Percentiles rank a stretch among this genome's conserved stretches.
Evolutionary conservation across 2,888 invertebrate species (phyloP).

Genomic region (Clunio marinus): DNA sequence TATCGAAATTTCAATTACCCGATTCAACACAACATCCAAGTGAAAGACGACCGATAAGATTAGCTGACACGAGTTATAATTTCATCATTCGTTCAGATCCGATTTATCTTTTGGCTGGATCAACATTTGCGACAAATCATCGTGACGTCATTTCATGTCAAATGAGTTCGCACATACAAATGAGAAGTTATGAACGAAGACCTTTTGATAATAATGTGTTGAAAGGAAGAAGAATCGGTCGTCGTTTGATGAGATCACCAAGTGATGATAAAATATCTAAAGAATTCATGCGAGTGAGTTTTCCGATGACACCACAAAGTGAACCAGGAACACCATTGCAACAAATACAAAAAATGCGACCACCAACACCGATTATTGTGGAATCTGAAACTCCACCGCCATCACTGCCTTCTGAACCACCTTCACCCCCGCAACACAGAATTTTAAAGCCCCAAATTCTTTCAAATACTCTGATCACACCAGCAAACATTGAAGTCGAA

Average conservation of each 20-base stretch:
- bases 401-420: not conserved
- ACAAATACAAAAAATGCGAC: not conserved
- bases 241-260: not conserved
- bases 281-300: not conserved
- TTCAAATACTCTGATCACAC: not conserved
- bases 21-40: slow-evolving; percentile 24
- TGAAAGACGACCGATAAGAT: not conserved
- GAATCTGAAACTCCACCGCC: slow-evolving; percentile 8
- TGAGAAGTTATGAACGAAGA: not conserved
- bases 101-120: slow-evolving; percentile 20
- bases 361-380: not conserved
- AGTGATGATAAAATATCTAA: not conserved
- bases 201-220: slow-evolving; percentile 31
- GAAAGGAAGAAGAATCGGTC: not conserved
- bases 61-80: slow-evolving; percentile 30
- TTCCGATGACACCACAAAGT: not conserved
- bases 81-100: slow-evolving; percentile 28
- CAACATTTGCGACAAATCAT: slow-evolving; percentile 5
- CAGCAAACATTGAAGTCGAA: not conserved
- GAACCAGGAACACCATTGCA: not conserved
- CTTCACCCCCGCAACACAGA: not conserved
- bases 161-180: not conserved
- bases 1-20: slow-evolving; percentile 11
- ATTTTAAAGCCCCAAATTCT: not conserved
- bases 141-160: slow-evolving; percentile 16